phyloP scores from a whole-genome alignment of 2,113 vertebrate genomes.

The Bufo bufo region DNA sequence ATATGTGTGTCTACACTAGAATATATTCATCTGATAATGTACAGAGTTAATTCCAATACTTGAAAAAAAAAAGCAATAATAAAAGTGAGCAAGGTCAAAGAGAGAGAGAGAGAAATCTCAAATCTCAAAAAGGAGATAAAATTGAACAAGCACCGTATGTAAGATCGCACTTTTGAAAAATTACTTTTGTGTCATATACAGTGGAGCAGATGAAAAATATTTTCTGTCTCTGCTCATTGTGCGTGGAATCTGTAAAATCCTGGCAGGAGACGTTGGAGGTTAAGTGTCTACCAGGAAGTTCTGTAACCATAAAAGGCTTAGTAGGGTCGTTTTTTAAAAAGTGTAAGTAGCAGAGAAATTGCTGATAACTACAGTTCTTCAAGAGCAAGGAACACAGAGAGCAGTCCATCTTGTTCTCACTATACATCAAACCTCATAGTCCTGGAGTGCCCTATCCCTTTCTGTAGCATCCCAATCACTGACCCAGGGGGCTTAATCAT shows the following conservation, averaged over 20 bases:
- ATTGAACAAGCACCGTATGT: neutral
- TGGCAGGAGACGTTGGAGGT: constrained; percentile 55
- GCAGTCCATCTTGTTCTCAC: constrained; percentile 40
- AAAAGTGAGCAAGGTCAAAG: constrained; percentile 20
- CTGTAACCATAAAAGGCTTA: constrained; percentile 52
- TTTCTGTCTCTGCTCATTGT: constrained; percentile 54
- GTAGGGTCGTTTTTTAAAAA: constrained; percentile 44
- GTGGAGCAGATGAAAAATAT: constrained; percentile 52
- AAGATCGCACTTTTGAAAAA: constrained; percentile 47
- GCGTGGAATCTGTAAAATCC: constrained; percentile 48
- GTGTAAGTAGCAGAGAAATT: constrained; percentile 51
- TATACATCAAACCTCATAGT: constrained; percentile 27
- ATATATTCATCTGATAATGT: neutral
- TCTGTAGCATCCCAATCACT: constrained; percentile 24
- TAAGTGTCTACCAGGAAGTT: constrained; percentile 56
- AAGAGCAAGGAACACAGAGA: constrained; percentile 48
- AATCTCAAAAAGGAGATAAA: constrained; percentile 32
- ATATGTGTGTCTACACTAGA: neutral
- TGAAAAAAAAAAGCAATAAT: neutral
- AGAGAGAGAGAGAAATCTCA: neutral
- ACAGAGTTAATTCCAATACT: neutral
- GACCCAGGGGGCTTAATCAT: constrained; percentile 16
- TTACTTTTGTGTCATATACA: constrained; percentile 46
- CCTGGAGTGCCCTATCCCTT: neutral
- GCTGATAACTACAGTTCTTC: constrained; percentile 54